Conservation (phyloP, 2,797 vertebrate genomes). For the Scolopax rusticola region DNA sequence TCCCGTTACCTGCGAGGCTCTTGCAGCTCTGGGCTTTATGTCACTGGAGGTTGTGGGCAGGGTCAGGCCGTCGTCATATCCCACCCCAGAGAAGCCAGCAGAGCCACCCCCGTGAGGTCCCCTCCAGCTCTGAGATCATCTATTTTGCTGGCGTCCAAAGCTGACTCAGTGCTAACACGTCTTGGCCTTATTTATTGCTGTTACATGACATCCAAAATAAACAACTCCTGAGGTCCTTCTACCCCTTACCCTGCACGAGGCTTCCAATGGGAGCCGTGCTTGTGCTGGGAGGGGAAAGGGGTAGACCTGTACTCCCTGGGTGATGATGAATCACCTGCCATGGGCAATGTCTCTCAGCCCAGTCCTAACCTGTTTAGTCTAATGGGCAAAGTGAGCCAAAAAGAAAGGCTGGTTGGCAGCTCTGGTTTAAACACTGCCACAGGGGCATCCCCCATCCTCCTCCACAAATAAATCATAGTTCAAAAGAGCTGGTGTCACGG, state of each 20-base stretch:
- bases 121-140: background rate
- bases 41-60: background rate
- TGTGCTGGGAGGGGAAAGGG: background rate
- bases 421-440: background rate
- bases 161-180: background rate
- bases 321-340: background rate
- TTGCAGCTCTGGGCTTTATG: background rate
- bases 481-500: background rate
- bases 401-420: background rate
- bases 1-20: background rate
- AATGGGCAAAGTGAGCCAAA: background rate
- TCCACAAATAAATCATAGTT: background rate
- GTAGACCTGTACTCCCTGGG: background rate
- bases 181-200: background rate
- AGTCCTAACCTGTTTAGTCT: background rate
- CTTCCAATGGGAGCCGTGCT: background rate
- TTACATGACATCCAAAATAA: background rate
- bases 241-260: background rate
- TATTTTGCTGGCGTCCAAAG: background rate
- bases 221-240: background rate
- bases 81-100: accelerated
- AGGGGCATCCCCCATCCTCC: accelerated
- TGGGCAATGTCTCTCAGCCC: background rate
- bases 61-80: background rate
- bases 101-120: background rate